Base-by-base conservation (phyloP, 92 coral and sea anemone species). In the Diadumene lineata region DNA sequence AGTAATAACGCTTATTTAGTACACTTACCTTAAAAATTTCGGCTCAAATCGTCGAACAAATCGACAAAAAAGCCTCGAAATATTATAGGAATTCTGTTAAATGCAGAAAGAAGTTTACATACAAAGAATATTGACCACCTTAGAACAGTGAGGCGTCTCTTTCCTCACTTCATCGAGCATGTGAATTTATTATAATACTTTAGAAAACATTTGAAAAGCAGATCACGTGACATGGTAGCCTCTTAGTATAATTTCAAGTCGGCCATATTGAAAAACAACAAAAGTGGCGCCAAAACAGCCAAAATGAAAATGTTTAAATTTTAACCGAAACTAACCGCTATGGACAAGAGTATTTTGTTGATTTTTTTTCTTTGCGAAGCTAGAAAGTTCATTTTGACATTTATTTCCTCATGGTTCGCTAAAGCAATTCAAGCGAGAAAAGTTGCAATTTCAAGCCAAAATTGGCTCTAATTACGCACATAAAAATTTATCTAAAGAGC, bases 141-240 rank as follows among this genome's bases (percentile, higher is more conserved):
- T 24, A 44, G 31, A 60, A 48, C 62, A 34, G 60, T 46, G 19
- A 70, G 75, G 75, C 75, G 75, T 70, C 75, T 57, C 21, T 18
- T 70, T 63, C 29, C 55, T 22, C 75, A 70, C 75, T 70, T 27
- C 27, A 28, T 31, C 55, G 75, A 44, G 50, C 75, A 70, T 70
- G 75, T 50, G 75, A 50, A 57, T 70, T n/a, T 9, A 21, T 25
- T 53, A 38, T 4, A 38, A 38, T 38, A 44, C 64, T 11, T 21
- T 23, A 2, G 65, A 27, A 31, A 51, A 70, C n/a, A 51, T 29
- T 30, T 18, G n/a, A 50, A 26, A 43, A 34, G 33, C 6, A 0
- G 1, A 23, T 70, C 75, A 70, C 75, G 75, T 70, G 75, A 70
- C 50, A 13, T 70, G n/a, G n/a, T n/a, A n/a, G n/a, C n/a, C n/a